Percentiles rank a stretch among this genome's conserved stretches.
Conservation (phyloP, 2,797 vertebrate genomes). For the Holocentrus rufus region DNA sequence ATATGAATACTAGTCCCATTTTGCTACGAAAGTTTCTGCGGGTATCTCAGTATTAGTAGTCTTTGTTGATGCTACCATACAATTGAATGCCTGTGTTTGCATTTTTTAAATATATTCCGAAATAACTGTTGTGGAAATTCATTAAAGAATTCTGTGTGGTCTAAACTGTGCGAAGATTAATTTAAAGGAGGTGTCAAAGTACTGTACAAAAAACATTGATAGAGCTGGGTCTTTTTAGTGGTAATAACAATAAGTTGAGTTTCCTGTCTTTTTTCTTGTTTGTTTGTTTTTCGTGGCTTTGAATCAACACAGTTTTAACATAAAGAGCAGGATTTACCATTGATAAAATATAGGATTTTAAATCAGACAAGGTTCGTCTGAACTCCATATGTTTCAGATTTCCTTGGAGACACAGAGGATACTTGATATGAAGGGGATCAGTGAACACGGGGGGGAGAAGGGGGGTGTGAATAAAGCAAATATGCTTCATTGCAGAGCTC, state of each 20-base stretch:
- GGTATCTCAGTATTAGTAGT: too few species aligned
- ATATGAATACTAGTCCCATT: not conserved
- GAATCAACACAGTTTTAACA: conserved; percentile 44
- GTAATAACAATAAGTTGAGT: conserved; percentile 28
- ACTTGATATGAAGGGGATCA: conserved; percentile 40
- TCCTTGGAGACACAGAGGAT: conserved; percentile 49
- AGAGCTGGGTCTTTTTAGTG: conserved; percentile 8
- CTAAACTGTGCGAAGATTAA: not conserved
- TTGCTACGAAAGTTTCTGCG: not conserved
- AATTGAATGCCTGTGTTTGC: too few species aligned
- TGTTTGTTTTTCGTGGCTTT: too few species aligned
- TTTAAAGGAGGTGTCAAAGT: not conserved
- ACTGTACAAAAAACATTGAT: not conserved
- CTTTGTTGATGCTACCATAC: too few species aligned
- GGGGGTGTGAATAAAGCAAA: conserved; percentile 24
- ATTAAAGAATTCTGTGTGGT: too few species aligned
- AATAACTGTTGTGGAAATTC: too few species aligned
- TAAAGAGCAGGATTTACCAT: conserved; percentile 50
- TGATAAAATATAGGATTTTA: conserved; percentile 39
- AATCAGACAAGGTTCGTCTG: conserved; percentile 38
- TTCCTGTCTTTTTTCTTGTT: conserved; percentile 51
- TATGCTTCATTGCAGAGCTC: conserved; percentile 23
- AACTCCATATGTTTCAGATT: conserved; percentile 65
- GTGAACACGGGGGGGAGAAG: not conserved
- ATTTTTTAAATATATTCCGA: not conserved